Evolutionary conservation across 2,888 invertebrate species (phyloP).

Genomic region (Microctonus hyperodae): DNA sequence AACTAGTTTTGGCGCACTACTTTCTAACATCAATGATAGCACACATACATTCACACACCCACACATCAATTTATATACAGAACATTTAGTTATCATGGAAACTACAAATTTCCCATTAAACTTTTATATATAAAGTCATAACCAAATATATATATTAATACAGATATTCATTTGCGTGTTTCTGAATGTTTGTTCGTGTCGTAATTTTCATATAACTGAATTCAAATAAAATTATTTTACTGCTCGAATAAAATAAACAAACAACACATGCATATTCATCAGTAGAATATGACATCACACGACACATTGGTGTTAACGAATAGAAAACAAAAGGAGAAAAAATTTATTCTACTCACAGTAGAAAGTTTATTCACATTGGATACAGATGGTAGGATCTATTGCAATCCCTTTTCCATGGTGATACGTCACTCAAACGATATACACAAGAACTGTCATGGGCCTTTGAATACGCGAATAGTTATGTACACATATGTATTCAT

Average conservation of each 20-base stretch:
- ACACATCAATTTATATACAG: neutral
- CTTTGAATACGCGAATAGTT: neutral
- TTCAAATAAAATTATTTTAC: no score
- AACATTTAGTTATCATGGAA: conserved; percentile 13
- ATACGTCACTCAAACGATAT: neutral
- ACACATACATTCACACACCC: neutral
- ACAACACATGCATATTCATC: neutral
- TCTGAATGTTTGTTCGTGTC: neutral
- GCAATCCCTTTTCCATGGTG: neutral
- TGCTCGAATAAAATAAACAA: no score
- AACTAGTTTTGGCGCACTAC: conserved; percentile 23
- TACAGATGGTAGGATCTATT: neutral
- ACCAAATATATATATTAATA: neutral
- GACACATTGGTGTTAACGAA: neutral
- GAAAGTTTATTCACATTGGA: neutral
- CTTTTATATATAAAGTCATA: no score
- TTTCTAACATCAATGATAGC: conserved; percentile 2
- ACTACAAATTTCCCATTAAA: conserved; percentile 26
- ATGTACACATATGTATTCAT: neutral
- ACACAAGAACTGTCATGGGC: neutral
- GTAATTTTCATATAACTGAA: neutral
- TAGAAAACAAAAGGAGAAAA: neutral
- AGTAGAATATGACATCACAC: neutral
- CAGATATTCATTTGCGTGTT: neutral
- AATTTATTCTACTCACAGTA: neutral